Evolutionary conservation across 2,797 vertebrate genomes (phyloP).

Genomic region (Garrulus glandarius): DNA sequence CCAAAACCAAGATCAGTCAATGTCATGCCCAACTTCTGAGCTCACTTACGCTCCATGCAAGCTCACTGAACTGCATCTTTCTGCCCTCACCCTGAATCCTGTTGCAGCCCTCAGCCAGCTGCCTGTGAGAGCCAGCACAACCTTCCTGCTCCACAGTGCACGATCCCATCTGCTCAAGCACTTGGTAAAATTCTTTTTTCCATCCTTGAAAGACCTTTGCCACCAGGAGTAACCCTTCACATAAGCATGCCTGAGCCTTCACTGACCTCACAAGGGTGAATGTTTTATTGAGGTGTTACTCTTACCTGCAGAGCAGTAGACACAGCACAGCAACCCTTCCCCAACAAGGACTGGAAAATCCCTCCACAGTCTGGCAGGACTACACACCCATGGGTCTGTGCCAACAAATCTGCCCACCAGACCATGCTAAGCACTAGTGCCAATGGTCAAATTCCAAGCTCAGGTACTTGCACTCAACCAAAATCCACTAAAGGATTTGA

Average conservation of each 20-base stretch:
- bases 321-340: neutral
- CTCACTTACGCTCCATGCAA: accelerated
- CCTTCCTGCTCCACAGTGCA: neutral
- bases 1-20: neutral
- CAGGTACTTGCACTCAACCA: neutral
- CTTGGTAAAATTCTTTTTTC: neutral
- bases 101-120: neutral
- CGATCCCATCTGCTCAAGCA: neutral
- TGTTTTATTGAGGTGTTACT: neutral
- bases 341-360: constrained; percentile 50
- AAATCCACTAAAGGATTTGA: neutral
- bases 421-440: neutral
- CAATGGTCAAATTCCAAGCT: constrained; percentile 10
- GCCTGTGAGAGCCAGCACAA: neutral
- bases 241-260: neutral
- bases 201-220: neutral
- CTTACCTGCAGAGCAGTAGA: neutral
- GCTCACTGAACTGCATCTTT: neutral
- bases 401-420: constrained; percentile 18
- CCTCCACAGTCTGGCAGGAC: neutral
- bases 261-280: neutral
- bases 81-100: neutral
- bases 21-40: neutral
- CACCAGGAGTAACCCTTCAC: neutral
- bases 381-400: neutral